phyloP scores from a whole-genome alignment of 2,888 invertebrate species.

The Tiliacea citrago region DNA sequence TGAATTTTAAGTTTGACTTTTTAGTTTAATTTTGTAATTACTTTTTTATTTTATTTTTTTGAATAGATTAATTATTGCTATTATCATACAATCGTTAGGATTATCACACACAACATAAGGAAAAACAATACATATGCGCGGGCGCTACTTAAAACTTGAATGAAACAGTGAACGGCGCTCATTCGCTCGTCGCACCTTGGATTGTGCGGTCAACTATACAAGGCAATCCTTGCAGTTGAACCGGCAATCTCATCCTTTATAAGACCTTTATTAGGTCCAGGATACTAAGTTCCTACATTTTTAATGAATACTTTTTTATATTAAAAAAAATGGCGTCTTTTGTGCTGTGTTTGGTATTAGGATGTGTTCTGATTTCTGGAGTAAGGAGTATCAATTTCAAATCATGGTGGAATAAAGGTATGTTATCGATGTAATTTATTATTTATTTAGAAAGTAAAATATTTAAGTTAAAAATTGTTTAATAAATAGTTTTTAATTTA shows the following conservation, averaged over 20 bases:
- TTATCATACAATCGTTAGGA: constrained; percentile 1
- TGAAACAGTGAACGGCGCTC: constrained; percentile 18
- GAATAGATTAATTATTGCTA: neutral
- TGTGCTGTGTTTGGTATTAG: constrained; percentile 24
- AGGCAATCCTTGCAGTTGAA: constrained; percentile 62
- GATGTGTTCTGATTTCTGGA: constrained; percentile 37
- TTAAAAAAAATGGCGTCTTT: constrained; percentile 40
- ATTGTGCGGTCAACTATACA: constrained; percentile 67
- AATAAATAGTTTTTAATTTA: neutral
- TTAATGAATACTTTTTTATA: neutral
- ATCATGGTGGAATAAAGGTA: constrained; percentile 58
- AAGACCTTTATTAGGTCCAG: constrained; percentile 56
- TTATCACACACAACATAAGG: constrained; percentile 9
- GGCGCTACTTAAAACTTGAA: constrained; percentile 28
- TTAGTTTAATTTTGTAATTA: neutral
- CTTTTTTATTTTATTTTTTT: neutral
- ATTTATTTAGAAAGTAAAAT: neutral
- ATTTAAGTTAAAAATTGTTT: neutral
- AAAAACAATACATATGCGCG: constrained; percentile 22
- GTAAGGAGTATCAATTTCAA: constrained; percentile 38
- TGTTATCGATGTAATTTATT: constrained; percentile 1
- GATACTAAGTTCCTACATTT: constrained; percentile 63
- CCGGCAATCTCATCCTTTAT: constrained; percentile 62
- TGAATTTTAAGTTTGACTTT: neutral
- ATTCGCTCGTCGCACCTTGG: constrained; percentile 57